phyloP scores from a whole-genome alignment of 1,140 invertebrate genomes.

The Diachasmimorpha longicaudata region DNA sequence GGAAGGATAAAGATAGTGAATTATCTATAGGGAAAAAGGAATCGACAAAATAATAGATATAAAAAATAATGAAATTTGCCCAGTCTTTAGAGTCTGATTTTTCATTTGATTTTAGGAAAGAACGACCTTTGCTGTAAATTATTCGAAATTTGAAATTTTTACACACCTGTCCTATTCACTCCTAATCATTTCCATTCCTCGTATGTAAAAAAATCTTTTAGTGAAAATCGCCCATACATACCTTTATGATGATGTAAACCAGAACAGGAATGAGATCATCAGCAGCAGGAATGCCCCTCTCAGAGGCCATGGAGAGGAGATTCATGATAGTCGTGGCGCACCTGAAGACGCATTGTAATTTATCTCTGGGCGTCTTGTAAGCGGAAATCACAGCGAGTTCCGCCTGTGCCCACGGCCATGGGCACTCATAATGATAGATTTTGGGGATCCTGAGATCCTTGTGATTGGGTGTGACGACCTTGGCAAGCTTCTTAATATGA shows the following conservation, averaged over 20 bases:
- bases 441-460: slow-evolving; percentile 84
- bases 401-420: slow-evolving; percentile 96
- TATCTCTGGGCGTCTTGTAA: slow-evolving; percentile 94
- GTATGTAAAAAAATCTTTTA: too few relatives aligned
- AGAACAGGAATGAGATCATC: slow-evolving; percentile 97
- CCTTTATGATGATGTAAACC: slow-evolving; percentile 96
- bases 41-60: too few relatives aligned
- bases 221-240: slow-evolving; percentile 48
- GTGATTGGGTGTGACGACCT: slow-evolving; percentile 81
- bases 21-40: too few relatives aligned
- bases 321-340: slow-evolving; percentile 95
- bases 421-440: slow-evolving; percentile 87
- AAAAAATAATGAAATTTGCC: too few relatives aligned
- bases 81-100: too few relatives aligned
- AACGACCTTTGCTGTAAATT: too few relatives aligned
- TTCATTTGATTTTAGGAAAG: too few relatives aligned
- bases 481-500: slow-evolving; percentile 85
- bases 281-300: slow-evolving; percentile 86
- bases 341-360: slow-evolving; percentile 83
- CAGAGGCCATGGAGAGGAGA: slow-evolving; percentile 81
- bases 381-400: slow-evolving; percentile 91
- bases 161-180: too few relatives aligned
- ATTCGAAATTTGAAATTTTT: too few relatives aligned
- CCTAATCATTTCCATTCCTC: too few relatives aligned
- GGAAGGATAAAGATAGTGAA: too few relatives aligned